phyloP scores from a whole-genome alignment of 1,140 invertebrate species.

The Macrocentrus cingulum region DNA sequence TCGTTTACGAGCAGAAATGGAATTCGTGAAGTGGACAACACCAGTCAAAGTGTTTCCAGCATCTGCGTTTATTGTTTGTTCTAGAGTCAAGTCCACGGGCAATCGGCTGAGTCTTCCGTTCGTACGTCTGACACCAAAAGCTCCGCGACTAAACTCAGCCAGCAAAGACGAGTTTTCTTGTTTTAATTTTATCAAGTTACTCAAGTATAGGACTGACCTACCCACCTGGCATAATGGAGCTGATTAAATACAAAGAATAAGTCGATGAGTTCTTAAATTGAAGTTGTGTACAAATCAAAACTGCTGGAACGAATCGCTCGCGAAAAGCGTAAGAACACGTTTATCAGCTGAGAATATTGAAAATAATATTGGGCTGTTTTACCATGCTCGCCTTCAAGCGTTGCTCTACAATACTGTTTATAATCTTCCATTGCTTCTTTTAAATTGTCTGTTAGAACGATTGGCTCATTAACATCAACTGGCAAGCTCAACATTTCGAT shows the following conservation, averaged over 20 bases:
- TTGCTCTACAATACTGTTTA: not conserved
- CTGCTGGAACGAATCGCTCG: slow-evolving; percentile 35
- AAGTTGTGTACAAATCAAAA: slow-evolving; percentile 37
- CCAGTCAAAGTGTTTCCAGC: slow-evolving; percentile 31
- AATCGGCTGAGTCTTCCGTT: not conserved
- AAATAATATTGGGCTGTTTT: slow-evolving; percentile 10
- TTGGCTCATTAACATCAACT: too few species aligned
- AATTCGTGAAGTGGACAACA: slow-evolving; percentile 34
- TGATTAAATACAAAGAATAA: slow-evolving; percentile 23
- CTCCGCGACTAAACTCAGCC: slow-evolving; percentile 16
- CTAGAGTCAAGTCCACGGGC: slow-evolving; percentile 6
- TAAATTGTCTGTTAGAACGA: too few species aligned
- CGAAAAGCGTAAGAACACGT: not conserved
- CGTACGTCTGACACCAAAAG: slow-evolving; percentile 17
- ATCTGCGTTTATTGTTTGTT: slow-evolving; percentile 34
- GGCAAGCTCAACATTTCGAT: too few species aligned
- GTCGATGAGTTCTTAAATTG: slow-evolving; percentile 34
- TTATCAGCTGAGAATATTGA: not conserved
- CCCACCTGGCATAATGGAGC: slow-evolving; percentile 39
- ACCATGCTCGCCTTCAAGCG: not conserved
- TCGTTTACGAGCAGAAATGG: slow-evolving; percentile 34
- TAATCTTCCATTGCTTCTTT: too few species aligned
- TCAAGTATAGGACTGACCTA: not conserved
- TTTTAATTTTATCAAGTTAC: not conserved
- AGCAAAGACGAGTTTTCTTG: slow-evolving; percentile 23